Evolutionary conservation across 92 coral and sea anemone genomes (phyloP).

Genomic region (Parazoanthus darwini): DNA sequence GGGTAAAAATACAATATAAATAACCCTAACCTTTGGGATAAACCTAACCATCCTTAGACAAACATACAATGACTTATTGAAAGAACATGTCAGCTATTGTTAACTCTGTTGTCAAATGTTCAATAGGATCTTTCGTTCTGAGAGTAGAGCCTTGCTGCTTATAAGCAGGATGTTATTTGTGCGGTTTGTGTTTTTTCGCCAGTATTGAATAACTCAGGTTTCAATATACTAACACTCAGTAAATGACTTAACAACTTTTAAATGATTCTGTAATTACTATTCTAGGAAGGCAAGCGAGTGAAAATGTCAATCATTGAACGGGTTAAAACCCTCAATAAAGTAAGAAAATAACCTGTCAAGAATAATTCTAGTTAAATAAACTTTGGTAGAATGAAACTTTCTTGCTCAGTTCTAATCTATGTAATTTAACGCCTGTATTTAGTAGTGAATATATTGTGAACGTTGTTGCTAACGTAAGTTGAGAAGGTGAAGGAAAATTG

Average conservation of each 20-base stretch:
- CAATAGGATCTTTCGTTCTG: no score
- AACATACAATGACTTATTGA: no score
- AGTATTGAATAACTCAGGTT: background rate
- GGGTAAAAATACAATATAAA: no score
- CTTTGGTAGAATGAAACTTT: background rate
- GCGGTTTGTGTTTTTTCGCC: background rate
- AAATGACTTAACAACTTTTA: background rate
- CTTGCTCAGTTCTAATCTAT: no score
- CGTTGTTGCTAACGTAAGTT: background rate
- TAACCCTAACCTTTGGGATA: no score
- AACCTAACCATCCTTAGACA: no score
- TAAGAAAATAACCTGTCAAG: constrained; percentile 23
- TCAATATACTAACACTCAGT: background rate
- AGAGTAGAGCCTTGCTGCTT: no score
- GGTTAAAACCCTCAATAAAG: constrained; percentile 66
- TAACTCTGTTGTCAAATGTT: no score
- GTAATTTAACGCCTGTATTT: background rate
- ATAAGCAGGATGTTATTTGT: background rate
- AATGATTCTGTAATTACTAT: constrained; percentile 16
- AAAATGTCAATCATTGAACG: constrained; percentile 54
- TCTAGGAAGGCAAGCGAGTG: constrained; percentile 57
- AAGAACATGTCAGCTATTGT: no score
- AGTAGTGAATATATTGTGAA: background rate
- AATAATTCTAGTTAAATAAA: background rate
- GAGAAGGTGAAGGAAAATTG: background rate